phyloP scores from a whole-genome alignment of 2,113 vertebrate genomes.

The Cyanoderma ruficeps region DNA sequence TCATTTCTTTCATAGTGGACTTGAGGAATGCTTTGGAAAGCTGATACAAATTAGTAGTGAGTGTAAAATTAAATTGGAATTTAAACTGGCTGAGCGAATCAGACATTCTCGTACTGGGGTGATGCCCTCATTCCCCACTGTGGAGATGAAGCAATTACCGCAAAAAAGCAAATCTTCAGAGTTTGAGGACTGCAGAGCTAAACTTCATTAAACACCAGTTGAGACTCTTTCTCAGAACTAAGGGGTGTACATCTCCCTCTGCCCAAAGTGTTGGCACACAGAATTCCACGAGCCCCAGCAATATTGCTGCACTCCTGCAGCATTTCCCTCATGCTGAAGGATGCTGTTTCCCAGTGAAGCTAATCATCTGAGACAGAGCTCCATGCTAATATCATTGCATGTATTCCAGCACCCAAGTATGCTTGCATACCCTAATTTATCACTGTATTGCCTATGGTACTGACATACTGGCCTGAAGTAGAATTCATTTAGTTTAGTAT shows the following conservation, averaged over 20 bases:
- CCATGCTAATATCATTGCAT: neutral
- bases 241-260: neutral
- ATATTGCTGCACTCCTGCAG: neutral
- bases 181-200: neutral
- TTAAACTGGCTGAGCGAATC: neutral
- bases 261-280: neutral
- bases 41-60: neutral
- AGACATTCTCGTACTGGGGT: neutral
- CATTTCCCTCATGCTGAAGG: neutral
- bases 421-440: neutral
- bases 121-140: conserved; percentile 20
- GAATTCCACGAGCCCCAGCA: accelerated
- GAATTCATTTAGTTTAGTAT: neutral
- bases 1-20: neutral
- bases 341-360: neutral
- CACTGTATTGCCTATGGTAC: neutral
- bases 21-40: neutral
- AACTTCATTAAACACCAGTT: conserved; percentile 1
- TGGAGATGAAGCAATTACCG: conserved; percentile 25
- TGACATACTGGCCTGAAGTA: neutral
- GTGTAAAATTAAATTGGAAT: conserved; percentile 10
- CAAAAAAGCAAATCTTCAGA: neutral
- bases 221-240: neutral
- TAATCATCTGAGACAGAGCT: neutral
- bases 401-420: neutral